Conservation (phyloP, 2,113 vertebrate species). For the Ophiodon elongatus region DNA sequence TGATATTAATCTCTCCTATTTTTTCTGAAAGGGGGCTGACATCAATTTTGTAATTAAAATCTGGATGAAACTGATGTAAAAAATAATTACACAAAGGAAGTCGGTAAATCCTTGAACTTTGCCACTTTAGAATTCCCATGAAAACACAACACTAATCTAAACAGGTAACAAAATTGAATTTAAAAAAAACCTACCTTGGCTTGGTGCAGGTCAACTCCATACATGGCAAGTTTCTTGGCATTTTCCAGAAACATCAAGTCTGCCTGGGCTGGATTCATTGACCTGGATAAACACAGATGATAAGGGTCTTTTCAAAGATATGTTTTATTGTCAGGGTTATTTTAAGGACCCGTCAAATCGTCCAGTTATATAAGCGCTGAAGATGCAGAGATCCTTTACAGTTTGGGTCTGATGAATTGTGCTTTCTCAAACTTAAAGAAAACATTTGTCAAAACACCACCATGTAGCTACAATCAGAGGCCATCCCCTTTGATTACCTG, state of each 20-base stretch:
- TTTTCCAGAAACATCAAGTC: constrained; percentile 97
- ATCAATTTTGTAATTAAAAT: constrained; percentile 72
- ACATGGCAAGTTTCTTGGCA: constrained; percentile 96
- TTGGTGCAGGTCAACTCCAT: constrained; percentile 96
- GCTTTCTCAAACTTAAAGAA: background rate
- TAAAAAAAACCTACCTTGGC: constrained; percentile 88
- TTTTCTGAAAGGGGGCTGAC: constrained; percentile 27
- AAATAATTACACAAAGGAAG: constrained; percentile 4
- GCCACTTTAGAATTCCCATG: background rate
- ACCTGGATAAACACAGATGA: constrained; percentile 80
- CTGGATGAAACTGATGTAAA: constrained; percentile 33
- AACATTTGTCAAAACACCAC: background rate
- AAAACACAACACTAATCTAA: constrained; percentile 2
- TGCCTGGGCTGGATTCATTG: constrained; percentile 96
- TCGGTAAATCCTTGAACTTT: background rate
- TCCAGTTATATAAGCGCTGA: background rate
- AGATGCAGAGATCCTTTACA: background rate
- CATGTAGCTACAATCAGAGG: background rate
- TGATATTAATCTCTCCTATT: constrained; percentile 48
- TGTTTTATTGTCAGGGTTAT: background rate
- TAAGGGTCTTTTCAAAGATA: background rate
- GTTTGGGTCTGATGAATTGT: background rate
- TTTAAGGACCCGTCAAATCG: background rate
- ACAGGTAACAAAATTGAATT: background rate
- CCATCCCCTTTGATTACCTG: constrained; percentile 76